phyloP scores from a whole-genome alignment of 1,140 invertebrate species.

The Zelostemma sp. region DNA sequence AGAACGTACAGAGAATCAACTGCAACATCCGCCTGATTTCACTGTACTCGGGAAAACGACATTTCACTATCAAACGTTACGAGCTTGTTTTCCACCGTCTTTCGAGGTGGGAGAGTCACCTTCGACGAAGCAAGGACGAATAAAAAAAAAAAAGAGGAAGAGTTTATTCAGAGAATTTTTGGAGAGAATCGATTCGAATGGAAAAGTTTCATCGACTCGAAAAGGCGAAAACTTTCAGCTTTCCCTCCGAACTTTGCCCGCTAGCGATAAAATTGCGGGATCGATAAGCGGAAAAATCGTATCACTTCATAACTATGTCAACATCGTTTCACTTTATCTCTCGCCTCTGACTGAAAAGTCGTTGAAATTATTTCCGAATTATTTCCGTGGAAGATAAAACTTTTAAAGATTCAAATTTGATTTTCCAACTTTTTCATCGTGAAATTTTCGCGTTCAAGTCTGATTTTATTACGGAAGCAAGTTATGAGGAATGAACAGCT shows the following conservation, averaged over 20 bases:
- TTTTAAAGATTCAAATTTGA: too few relatives aligned
- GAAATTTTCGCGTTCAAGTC: too few relatives aligned
- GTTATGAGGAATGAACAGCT: constrained; percentile 56
- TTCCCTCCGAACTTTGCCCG: too few relatives aligned
- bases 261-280: too few relatives aligned
- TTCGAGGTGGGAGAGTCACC: too few relatives aligned
- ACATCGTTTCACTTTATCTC: neutral
- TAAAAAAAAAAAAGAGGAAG: too few relatives aligned
- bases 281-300: constrained; percentile 2
- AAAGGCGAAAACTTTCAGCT: neutral
- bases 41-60: neutral
- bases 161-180: too few relatives aligned
- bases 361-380: neutral
- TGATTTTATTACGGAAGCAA: too few relatives aligned
- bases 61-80: constrained; percentile 30
- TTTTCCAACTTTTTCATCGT: too few relatives aligned
- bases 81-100: constrained; percentile 37
- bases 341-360: neutral
- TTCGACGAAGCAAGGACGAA: too few relatives aligned
- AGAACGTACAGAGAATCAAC: neutral
- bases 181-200: too few relatives aligned
- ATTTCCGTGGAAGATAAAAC: too few relatives aligned
- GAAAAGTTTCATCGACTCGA: neutral
- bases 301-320: constrained; percentile 3
- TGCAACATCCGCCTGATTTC: neutral